These are phyloP conservation scores for Orchesella cincta DNA, from an alignment of 1,140 invertebrate species.

Conservation along the genomic window DNA sequence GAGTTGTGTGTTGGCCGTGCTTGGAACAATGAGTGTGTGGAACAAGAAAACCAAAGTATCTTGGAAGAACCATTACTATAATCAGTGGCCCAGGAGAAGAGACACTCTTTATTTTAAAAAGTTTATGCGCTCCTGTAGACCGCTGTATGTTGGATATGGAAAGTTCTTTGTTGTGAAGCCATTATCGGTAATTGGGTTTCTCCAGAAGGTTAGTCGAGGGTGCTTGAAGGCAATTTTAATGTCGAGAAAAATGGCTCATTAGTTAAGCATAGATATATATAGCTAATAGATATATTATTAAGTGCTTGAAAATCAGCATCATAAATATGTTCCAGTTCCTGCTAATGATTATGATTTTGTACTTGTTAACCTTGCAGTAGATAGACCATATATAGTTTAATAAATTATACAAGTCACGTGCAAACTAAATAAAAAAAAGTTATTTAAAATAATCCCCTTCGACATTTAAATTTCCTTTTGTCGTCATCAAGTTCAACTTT, in stretches of 20 bases:
- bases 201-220: background rate
- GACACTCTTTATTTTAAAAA: background rate
- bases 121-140: background rate
- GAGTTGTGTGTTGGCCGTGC: background rate
- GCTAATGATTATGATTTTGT: background rate
- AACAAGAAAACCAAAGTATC: background rate
- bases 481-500: no score
- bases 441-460: no score
- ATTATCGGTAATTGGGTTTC: background rate
- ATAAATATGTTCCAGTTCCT: background rate
- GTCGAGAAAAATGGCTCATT: background rate
- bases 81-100: background rate
- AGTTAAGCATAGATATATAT: no score
- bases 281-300: no score
- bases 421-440: no score
- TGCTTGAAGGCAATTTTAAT: background rate
- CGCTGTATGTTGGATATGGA: background rate
- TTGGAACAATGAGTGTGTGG: background rate
- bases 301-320: background rate
- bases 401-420: no score
- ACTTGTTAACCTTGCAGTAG: no score
- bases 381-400: no score
- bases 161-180: slow-evolving; percentile 9
- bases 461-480: no score
- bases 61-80: background rate